phyloP scores from a whole-genome alignment of 1,140 invertebrate species.

The Melipona quadrifasciata region DNA sequence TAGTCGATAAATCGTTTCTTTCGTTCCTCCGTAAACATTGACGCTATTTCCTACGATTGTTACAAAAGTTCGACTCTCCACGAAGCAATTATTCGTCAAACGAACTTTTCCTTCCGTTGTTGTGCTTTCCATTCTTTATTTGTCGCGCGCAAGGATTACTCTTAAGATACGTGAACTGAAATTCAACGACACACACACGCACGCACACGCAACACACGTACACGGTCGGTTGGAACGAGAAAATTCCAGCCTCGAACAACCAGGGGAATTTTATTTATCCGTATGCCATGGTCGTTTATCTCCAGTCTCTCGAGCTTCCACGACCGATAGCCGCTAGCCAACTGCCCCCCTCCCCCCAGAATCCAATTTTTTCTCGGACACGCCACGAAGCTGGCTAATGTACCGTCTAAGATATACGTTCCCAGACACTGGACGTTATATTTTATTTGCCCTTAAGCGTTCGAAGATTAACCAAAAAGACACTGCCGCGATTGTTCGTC shows the following conservation, averaged over 20 bases:
- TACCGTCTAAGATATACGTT: neutral
- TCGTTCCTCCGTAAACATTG: too few species aligned
- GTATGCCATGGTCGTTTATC: conserved; percentile 54
- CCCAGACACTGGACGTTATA: neutral
- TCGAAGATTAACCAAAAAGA: neutral
- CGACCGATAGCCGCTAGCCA: conserved; percentile 4
- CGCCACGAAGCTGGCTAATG: neutral
- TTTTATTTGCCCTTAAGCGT: too few species aligned
- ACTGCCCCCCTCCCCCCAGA: neutral
- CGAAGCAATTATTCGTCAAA: conserved; percentile 1
- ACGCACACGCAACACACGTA: neutral
- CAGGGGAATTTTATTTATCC: conserved; percentile 64
- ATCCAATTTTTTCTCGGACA: conserved; percentile 35
- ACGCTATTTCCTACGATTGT: neutral
- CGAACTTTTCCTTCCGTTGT: neutral
- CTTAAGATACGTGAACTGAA: conserved; percentile 48
- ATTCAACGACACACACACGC: neutral
- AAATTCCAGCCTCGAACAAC: conserved; percentile 29
- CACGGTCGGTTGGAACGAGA: neutral
- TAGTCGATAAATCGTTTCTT: neutral
- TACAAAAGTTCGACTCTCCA: too few species aligned
- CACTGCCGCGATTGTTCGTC: neutral
- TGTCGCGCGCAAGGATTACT: conserved; percentile 22
- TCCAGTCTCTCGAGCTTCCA: conserved; percentile 26
- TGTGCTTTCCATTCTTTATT: conserved; percentile 19